Evolutionary conservation across 1,140 invertebrate genomes (phyloP).

Genomic region (Choristoneura fumiferana): DNA sequence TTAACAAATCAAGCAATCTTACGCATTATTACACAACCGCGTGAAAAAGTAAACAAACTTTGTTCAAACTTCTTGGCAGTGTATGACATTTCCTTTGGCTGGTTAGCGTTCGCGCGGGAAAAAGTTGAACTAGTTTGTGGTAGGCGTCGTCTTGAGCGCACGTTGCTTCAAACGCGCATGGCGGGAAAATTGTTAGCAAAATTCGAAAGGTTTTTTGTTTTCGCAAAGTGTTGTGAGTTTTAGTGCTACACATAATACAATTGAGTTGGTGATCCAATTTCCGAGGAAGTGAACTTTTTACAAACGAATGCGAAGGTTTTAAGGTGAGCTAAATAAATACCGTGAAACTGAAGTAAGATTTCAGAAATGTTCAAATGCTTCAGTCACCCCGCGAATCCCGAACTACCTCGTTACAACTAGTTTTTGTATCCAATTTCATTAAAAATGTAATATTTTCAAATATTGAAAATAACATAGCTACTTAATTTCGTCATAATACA

Average conservation of each 20-base stretch:
- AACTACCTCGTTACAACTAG: no score
- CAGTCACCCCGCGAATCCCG: no score
- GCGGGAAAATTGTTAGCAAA: slow-evolving; percentile 1
- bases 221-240: slow-evolving; percentile 3
- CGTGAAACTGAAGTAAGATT: no score
- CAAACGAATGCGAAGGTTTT: no score
- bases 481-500: no score
- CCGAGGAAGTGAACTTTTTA: no score
- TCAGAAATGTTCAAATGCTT: no score
- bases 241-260: neutral
- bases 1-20: slow-evolving; percentile 14
- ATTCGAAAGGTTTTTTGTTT: neutral
- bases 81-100: neutral
- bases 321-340: no score
- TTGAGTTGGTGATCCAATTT: neutral
- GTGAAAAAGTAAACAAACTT: neutral
- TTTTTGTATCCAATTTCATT: no score
- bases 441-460: no score
- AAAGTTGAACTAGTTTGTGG: slow-evolving; percentile 7
- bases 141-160: slow-evolving; percentile 7
- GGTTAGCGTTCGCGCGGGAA: slow-evolving; percentile 1
- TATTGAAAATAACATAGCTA: no score
- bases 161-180: neutral
- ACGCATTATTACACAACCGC: slow-evolving; percentile 12
- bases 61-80: slow-evolving; percentile 6